A percentile compares a stretch with the other conserved stretches of the same genome.
Conservation (phyloP, 2,797 vertebrate genomes). For the Arnoldichthys spilopterus region DNA sequence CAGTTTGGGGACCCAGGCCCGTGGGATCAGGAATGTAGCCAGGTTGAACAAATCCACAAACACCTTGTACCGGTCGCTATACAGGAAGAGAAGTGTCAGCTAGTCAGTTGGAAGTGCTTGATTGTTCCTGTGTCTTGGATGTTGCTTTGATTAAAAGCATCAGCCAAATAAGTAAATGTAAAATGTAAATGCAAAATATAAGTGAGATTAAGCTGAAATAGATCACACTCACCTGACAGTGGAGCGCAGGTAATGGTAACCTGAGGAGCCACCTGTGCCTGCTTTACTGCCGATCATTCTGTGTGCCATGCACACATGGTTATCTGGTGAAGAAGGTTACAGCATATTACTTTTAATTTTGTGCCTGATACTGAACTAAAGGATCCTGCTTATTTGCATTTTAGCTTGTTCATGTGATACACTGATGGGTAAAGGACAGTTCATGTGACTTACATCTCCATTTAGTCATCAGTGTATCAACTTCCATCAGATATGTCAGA, state of each 20-base stretch:
- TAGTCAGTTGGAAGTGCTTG: no score
- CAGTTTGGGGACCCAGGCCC: slow-evolving; percentile 93
- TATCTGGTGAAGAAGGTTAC: slow-evolving; percentile 78
- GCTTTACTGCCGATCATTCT: slow-evolving; percentile 96
- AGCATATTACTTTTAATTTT: neutral
- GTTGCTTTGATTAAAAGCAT: no score
- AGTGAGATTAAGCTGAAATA: neutral
- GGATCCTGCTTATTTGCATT: slow-evolving; percentile 86
- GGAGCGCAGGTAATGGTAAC: slow-evolving; percentile 95
- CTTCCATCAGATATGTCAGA: slow-evolving; percentile 93
- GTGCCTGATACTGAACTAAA: slow-evolving; percentile 66
- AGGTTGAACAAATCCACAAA: slow-evolving; percentile 99
- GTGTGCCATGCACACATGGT: slow-evolving; percentile 97
- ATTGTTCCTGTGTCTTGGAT: no score
- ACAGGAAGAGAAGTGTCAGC: neutral
- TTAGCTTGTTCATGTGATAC: neutral
- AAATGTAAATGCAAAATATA: no score
- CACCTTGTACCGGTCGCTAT: slow-evolving; percentile 97
- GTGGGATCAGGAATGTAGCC: slow-evolving; percentile 91
- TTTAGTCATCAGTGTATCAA: slow-evolving; percentile 95
- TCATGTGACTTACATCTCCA: slow-evolving; percentile 90
- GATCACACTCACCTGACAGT: slow-evolving; percentile 87
- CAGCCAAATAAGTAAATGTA: no score
- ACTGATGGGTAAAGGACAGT: neutral
- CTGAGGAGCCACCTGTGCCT: slow-evolving; percentile 94